Percentiles rank a stretch among this genome's conserved stretches.
Conservation (phyloP, 2,113 vertebrate species). For the Chinchilla lanigera region DNA sequence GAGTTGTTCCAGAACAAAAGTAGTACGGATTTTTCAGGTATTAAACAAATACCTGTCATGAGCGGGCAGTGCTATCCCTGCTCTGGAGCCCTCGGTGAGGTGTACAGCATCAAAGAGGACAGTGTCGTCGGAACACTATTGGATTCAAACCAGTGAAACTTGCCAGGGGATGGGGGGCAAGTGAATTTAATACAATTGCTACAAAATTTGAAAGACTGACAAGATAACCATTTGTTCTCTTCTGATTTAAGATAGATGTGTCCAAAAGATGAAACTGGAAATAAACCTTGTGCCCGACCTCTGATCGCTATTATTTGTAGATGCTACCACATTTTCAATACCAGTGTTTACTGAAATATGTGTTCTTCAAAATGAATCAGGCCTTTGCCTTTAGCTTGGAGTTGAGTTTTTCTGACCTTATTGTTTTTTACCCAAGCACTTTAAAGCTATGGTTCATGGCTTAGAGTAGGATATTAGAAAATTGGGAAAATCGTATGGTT, state of each 20-base stretch:
- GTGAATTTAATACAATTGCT: background rate
- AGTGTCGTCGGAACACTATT: background rate
- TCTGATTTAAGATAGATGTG: background rate
- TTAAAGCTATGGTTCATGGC: background rate
- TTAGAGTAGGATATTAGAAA: background rate
- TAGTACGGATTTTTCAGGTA: background rate
- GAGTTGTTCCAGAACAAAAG: background rate
- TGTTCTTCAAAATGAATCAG: background rate
- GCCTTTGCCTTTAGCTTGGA: background rate
- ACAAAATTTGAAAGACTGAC: background rate
- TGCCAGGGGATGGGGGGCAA: background rate
- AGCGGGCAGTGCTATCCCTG: background rate
- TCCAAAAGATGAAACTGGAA: background rate
- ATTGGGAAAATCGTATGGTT: slow-evolving; percentile 6
- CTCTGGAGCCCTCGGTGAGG: background rate
- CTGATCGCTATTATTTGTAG: background rate
- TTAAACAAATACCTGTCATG: background rate
- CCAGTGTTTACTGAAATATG: background rate
- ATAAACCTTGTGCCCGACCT: background rate
- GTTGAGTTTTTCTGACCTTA: background rate
- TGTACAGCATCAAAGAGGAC: background rate
- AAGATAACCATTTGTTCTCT: background rate
- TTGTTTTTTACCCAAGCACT: background rate
- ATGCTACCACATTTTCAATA: background rate
- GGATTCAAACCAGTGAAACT: background rate